Base-by-base conservation (phyloP, 2,113 vertebrate species). In the Arvicanthis niloticus region DNA sequence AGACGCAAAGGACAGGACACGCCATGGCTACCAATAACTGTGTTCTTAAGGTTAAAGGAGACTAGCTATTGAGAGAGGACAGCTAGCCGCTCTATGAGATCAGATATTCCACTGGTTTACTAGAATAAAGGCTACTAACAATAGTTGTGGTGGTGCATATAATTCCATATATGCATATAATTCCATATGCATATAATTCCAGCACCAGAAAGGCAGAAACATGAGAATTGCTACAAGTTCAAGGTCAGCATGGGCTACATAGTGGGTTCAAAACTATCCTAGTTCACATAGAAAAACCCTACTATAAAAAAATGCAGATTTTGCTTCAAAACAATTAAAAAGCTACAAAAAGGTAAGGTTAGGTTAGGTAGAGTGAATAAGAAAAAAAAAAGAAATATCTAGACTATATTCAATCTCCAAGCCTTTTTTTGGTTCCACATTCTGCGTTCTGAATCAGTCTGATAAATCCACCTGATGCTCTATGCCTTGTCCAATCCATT, bases 1-100 rank as follows among this genome's bases (percentile, higher is more conserved):
- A 99, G 87, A 97, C 97, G 48, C 91, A 98, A 95, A 99, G 99
- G 98, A 99, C 99, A 98, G 99, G 99, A 75, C 99, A 98, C 98
- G 99, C 99, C 99, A 99, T 99, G 97, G 80, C 96, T 97, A 89
- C 98, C 51, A 51, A 51, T 51, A 51, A 51, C 51, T 51, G 91
- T 65, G 7, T 85, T 24, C 45, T 37, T 48, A 4, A 42, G 68
- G 53, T 53, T 15, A 62, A 56, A 19, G 53, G 70, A 93, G 34
- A 93, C n/a, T 45, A n/a, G 8, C 48, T 21, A 2, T 51, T 37
- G 34, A 31, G 34, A 40, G 16, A 40, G n/a, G 86, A 21, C 24
- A 65, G 58, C 19, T 67, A 56, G 13, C 29, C 2, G 56, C 37
- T 60, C 37, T 40, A 58, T 53, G 70, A 56, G 12, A 6, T n/a